A percentile compares a stretch with the other conserved stretches of the same genome.
These are phyloP conservation scores for Sylvietta virens DNA, from an alignment of 2,113 vertebrate genomes.

Conservation along the genomic window DNA sequence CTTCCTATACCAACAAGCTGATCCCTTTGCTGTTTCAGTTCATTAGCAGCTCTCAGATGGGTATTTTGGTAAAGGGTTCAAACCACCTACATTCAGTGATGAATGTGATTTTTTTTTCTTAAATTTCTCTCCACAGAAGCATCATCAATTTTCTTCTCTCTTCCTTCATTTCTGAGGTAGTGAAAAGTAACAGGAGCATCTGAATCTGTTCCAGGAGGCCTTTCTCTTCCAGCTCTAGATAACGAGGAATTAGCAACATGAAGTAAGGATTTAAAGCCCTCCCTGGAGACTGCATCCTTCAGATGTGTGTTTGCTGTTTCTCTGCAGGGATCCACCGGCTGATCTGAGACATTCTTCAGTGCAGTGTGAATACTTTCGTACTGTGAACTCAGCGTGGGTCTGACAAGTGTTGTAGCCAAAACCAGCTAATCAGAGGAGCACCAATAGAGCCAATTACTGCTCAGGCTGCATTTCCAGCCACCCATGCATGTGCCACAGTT, in stretches of 20 bases:
- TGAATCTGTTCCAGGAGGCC: neutral
- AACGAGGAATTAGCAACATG: neutral
- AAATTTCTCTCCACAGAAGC: neutral
- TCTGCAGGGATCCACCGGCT: neutral
- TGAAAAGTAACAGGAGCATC: neutral
- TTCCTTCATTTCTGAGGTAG: neutral
- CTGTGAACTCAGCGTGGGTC: slow-evolving; percentile 19
- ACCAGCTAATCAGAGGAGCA: slow-evolving; percentile 40
- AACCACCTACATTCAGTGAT: neutral
- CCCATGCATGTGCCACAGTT: neutral
- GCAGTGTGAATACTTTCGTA: neutral
- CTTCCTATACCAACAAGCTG: neutral
- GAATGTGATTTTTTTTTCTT: neutral
- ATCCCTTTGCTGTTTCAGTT: neutral
- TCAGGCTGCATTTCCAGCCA: neutral
- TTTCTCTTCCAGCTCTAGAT: slow-evolving; percentile 8
- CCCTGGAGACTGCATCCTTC: neutral
- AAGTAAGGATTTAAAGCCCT: slow-evolving; percentile 8
- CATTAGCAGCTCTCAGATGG: neutral
- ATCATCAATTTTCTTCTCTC: neutral
- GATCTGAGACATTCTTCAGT: slow-evolving; percentile 19
- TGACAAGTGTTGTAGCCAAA: slow-evolving; percentile 40
- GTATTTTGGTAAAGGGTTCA: neutral
- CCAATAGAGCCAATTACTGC: slow-evolving; percentile 31
- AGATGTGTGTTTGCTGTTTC: slow-evolving; percentile 46